Percentiles rank a stretch among this genome's conserved stretches.
Evolutionary conservation across 2,797 vertebrate genomes (phyloP).

Genomic region (Thamnophis elegans): DNA sequence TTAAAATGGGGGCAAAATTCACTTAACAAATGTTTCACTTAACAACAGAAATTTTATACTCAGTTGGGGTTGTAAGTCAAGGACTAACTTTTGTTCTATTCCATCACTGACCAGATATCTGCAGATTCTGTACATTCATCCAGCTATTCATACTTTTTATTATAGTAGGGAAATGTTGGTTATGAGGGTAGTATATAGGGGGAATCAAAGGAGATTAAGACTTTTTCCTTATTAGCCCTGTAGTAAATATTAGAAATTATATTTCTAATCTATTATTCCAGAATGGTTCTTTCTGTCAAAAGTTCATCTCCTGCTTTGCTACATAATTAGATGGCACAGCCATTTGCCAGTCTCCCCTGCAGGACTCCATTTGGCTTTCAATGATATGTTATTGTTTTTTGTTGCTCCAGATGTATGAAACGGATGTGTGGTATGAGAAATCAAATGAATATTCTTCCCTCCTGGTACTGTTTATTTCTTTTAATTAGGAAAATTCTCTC

Average conservation of each 20-base stretch:
- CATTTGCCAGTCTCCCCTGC: background rate
- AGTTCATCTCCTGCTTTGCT: conserved; percentile 1
- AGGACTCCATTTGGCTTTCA: background rate
- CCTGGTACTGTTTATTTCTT: background rate
- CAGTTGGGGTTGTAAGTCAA: background rate
- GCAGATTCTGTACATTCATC: background rate
- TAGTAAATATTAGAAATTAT: background rate
- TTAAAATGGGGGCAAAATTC: no score
- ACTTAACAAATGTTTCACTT: no score
- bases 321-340: background rate
- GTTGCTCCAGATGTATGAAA: background rate
- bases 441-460: background rate
- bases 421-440: conserved; percentile 1
- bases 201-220: background rate
- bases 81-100: background rate
- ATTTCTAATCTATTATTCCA: background rate
- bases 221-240: background rate
- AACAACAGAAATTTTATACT: background rate
- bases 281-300: conserved; percentile 10
- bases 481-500: background rate
- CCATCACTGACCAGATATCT: background rate
- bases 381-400: conserved; percentile 12
- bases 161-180: background rate
- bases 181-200: background rate
- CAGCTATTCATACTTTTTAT: background rate